Conservation (phyloP, 2,888 invertebrate genomes). For the Cephus spinipes region DNA sequence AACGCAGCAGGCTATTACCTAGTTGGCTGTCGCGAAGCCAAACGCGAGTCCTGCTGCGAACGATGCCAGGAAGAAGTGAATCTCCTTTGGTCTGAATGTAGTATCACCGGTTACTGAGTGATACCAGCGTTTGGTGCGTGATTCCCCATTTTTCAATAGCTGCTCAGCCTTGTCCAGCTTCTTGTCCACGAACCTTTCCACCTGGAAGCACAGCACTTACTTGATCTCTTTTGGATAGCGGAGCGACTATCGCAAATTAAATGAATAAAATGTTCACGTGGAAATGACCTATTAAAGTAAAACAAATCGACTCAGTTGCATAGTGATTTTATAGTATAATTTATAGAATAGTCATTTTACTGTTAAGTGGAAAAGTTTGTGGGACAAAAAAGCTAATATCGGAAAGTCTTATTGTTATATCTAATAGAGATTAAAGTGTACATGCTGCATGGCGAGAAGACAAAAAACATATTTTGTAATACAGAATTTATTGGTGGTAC, state of each 20-base stretch:
- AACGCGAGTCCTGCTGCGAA: constrained; percentile 84
- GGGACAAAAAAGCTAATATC: neutral
- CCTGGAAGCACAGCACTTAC: constrained; percentile 68
- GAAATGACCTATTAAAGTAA: neutral
- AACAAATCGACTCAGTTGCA: neutral
- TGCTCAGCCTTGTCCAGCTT: constrained; percentile 86
- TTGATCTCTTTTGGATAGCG: neutral
- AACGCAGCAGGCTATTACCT: constrained; percentile 55
- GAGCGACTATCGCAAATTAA: neutral
- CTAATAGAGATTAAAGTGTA: neutral
- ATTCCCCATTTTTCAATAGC: constrained; percentile 77
- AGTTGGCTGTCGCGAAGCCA: constrained; percentile 69
- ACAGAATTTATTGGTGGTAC: neutral
- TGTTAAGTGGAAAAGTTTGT: neutral
- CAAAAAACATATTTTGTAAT: neutral
- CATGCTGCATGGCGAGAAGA: neutral
- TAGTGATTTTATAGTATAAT: neutral
- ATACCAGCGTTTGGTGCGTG: constrained; percentile 83
- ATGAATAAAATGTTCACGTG: neutral
- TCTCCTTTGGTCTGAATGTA: constrained; percentile 77
- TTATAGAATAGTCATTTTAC: neutral
- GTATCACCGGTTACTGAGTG: constrained; percentile 75
- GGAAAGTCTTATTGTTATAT: neutral
- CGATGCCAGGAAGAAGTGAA: constrained; percentile 84
- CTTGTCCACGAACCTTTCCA: constrained; percentile 84